These are phyloP conservation scores for Trididemnum clinides DNA, from an alignment of 23 tunicate species.

Conservation along the genomic window DNA sequence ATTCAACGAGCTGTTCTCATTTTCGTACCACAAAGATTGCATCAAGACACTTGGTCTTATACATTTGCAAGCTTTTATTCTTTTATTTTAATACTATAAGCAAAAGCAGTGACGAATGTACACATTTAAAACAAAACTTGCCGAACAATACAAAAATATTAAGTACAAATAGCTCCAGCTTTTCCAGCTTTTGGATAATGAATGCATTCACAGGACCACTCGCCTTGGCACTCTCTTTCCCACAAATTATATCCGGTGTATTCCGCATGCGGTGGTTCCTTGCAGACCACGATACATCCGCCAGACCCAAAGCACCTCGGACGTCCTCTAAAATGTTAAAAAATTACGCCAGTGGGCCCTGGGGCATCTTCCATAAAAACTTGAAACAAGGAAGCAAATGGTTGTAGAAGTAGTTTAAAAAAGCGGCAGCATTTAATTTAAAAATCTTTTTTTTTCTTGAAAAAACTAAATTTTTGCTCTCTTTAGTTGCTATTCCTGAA, in stretches of 20 bases:
- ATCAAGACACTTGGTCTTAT: no score
- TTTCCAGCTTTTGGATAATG: neutral
- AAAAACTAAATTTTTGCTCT: no score
- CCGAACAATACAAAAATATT: neutral
- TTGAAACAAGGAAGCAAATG: neutral
- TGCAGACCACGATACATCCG: slow-evolving; percentile 66
- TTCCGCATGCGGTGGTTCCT: neutral
- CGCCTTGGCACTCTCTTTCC: slow-evolving; percentile 57
- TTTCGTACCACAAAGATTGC: no score
- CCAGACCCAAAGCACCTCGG: slow-evolving; percentile 41
- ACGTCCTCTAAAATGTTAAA: slow-evolving; percentile 13
- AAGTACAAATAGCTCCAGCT: slow-evolving; percentile 21
- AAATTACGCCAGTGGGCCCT: neutral
- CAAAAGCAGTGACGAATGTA: neutral
- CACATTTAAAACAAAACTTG: neutral
- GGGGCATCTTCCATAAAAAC: neutral
- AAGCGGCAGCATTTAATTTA: no score
- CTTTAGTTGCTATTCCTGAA: no score
- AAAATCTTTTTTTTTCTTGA: no score
- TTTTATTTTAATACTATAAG: no score
- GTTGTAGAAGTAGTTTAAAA: no score
- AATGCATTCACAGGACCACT: slow-evolving; percentile 45
- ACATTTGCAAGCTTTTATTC: no score
- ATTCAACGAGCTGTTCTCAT: no score
- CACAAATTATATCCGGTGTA: slow-evolving; percentile 2